Base-by-base conservation (phyloP, 2,113 vertebrate genomes). In the Stictonetta naevosa region DNA sequence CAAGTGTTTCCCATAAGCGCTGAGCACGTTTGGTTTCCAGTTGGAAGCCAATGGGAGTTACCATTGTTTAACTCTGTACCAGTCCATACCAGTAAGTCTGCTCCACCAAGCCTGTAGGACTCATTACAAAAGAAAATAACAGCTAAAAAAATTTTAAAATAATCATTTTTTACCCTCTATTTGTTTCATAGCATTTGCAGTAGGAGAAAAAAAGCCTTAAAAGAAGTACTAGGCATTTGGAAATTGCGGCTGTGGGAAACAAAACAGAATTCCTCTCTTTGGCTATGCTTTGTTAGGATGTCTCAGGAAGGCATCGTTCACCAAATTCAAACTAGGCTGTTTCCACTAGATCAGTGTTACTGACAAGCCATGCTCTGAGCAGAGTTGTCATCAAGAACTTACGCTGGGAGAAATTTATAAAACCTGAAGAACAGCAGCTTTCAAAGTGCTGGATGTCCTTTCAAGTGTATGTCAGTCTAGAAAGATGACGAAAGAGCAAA, bases 351-450 rank as follows among this genome's bases (percentile, higher is more conserved):
- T 88, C 92, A 58, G 12, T 69, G 71, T 7, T 94, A 34, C 83
- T 85, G 92, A 94, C 5, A 34, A 83, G 44, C 63, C 0, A 0
- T 28, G 69, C 81, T 79, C 63, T 89, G 81, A 95, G 74, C 81
- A 89, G n/a, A 69, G 67, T 73, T 96, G 96, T 96, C 91, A 91
- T 55, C 83, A 67, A 71, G 69, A 93, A 42, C 90, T 85, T 55
- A 29, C 46, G 66, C 83, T 76, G 67, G 86, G 59, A 94, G 87
- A 95, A 92, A 90, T 83, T 60, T 44, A 90, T 92, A 95, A 96
- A 95, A 95, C 87, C 85, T 95, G 87, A 91, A 95, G 81, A 94
- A 18, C 64, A 86, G 75, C 91, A 90, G 85, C 92, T 95, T 97
- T 78, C 69, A 2, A 81, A 95, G 85, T 88, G 87, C 78, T 75